phyloP scores from a whole-genome alignment of 2,888 invertebrate genomes.

The Eumacrocentrus americanus region DNA sequence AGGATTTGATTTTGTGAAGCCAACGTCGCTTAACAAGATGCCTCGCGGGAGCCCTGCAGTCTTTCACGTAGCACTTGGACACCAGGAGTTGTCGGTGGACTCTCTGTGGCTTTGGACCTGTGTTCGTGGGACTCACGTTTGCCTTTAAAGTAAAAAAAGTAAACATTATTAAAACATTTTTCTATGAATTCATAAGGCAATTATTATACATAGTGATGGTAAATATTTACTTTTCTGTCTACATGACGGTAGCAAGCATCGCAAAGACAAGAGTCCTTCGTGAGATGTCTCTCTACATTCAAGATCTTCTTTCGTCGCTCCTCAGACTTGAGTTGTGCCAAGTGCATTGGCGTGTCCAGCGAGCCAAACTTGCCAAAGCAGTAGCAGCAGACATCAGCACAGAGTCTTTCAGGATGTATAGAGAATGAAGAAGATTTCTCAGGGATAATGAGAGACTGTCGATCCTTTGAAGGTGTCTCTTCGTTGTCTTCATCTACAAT shows the following conservation, averaged over 20 bases:
- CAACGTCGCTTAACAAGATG: conserved; percentile 61
- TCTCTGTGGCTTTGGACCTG: conserved; percentile 55
- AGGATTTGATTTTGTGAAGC: conserved; percentile 58
- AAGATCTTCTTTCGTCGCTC: conserved; percentile 83
- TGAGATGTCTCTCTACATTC: conserved; percentile 79
- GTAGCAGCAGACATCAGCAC: conserved; percentile 85
- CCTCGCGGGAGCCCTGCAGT: conserved; percentile 57
- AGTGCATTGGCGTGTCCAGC: conserved; percentile 85
- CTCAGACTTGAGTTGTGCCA: conserved; percentile 82
- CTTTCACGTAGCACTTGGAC: conserved; percentile 55
- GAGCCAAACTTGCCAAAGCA: conserved; percentile 87
- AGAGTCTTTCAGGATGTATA: conserved; percentile 81
- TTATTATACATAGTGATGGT: too few relatives aligned
- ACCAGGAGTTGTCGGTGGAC: conserved; percentile 55
- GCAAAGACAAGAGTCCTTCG: conserved; percentile 83
- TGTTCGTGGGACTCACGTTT: conserved; percentile 56
- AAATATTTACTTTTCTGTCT: conserved; percentile 75
- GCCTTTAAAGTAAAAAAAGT: conserved; percentile 43
- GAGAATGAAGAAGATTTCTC: conserved; percentile 88
- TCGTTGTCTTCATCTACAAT: conserved; percentile 55
- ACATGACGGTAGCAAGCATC: conserved; percentile 88
- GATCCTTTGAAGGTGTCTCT: conserved; percentile 58
- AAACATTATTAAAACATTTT: background rate
- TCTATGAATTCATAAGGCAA: background rate
- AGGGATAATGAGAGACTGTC: conserved; percentile 77